Conservation (phyloP, 53 echinoderm and acorn worm genomes). For the Henricia sp. region DNA sequence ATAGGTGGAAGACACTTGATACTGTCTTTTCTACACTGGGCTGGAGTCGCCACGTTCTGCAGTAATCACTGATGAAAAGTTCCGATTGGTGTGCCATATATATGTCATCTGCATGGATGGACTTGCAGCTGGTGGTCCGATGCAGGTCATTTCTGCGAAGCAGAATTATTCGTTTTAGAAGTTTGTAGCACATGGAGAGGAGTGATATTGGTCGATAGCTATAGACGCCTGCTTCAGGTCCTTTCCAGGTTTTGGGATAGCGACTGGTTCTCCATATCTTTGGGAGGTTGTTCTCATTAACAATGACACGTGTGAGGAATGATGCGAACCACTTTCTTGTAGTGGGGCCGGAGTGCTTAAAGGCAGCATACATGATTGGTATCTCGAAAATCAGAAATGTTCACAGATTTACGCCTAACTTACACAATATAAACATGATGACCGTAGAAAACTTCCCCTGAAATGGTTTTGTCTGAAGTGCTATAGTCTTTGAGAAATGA, state of each 20-base stretch:
- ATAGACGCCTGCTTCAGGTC: background rate
- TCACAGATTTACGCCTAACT: too few relatives aligned
- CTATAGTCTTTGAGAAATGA: too few relatives aligned
- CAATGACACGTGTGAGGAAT: too few relatives aligned
- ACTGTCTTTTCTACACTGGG: background rate
- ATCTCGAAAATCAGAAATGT: too few relatives aligned
- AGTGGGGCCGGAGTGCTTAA: too few relatives aligned
- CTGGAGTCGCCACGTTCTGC: background rate
- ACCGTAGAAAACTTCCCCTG: too few relatives aligned
- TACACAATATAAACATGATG: too few relatives aligned
- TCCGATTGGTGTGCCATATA: background rate
- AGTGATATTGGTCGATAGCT: constrained; percentile 2
- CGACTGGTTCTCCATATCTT: too few relatives aligned
- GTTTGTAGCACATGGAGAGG: background rate
- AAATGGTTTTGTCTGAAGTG: too few relatives aligned
- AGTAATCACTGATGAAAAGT: background rate
- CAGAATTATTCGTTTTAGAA: background rate
- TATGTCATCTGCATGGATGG: constrained; percentile 4
- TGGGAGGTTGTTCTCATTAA: too few relatives aligned
- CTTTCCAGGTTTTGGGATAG: background rate
- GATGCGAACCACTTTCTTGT: too few relatives aligned
- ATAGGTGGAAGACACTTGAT: background rate
- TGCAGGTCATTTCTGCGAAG: background rate
- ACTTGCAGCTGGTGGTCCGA: background rate
- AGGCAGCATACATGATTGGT: too few relatives aligned